Conservation (phyloP, 2,113 vertebrate genomes). For the Ia io region DNA sequence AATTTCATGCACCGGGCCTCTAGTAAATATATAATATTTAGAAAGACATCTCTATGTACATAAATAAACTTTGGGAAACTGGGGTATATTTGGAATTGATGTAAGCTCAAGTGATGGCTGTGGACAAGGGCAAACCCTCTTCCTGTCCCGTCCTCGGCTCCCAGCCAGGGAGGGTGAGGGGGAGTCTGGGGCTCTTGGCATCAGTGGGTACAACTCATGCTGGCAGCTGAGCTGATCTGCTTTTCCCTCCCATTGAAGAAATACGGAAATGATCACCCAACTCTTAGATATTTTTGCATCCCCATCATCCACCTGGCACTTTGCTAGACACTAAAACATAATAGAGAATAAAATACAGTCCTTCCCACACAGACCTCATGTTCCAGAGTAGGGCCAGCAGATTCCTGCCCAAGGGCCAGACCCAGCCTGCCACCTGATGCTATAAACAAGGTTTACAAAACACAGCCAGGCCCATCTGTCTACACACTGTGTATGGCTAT, state of each 20-base stretch:
- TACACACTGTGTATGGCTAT: neutral
- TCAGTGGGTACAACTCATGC: neutral
- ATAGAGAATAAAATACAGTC: neutral
- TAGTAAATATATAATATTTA: neutral
- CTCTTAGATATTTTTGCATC: neutral
- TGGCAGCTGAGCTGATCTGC: neutral
- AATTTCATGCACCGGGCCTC: no score
- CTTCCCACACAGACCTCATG: neutral
- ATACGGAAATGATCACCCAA: neutral
- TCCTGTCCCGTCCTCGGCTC: neutral
- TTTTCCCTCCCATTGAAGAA: neutral
- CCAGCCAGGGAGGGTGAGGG: neutral
- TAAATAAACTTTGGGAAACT: neutral
- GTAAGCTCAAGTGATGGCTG: neutral
- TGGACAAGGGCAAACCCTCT: neutral
- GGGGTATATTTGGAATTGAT: no score
- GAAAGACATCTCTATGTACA: neutral
- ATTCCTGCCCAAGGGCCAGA: neutral
- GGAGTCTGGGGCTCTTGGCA: neutral
- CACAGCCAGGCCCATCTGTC: neutral
- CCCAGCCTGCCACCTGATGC: neutral
- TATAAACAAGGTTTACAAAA: slow-evolving; percentile 15
- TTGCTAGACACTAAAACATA: neutral
- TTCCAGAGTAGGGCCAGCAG: neutral
- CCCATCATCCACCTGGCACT: neutral